Conservation (phyloP, 2,113 vertebrate genomes). For the Malurus alboscapulatus region DNA sequence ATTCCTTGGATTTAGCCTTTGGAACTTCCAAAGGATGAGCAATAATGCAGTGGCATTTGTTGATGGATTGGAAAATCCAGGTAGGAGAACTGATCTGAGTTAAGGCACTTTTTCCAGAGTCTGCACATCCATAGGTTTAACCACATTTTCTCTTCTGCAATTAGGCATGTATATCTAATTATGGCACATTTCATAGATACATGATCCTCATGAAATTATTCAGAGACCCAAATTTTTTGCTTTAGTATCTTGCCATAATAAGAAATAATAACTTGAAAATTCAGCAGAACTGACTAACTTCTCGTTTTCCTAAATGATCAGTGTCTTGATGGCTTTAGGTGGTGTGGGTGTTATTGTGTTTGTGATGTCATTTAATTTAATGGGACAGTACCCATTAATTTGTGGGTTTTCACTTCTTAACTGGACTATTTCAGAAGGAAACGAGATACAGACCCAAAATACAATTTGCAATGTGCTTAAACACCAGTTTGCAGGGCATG, state of each 20-base stretch:
- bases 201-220: not conserved
- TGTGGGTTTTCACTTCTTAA: not conserved
- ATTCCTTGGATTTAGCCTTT: slow-evolving; percentile 3
- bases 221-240: not conserved
- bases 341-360: not conserved
- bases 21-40: not conserved
- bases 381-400: not conserved
- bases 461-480: not conserved
- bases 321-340: not conserved
- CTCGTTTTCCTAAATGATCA: not conserved
- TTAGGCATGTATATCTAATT: not conserved
- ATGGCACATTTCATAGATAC: not conserved
- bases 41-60: not conserved
- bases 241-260: not conserved
- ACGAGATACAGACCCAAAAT: not conserved
- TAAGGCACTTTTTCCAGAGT: not conserved
- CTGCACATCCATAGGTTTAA: not conserved
- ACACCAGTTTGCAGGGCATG: not conserved
- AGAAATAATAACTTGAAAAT: not conserved
- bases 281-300: not conserved
- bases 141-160: not conserved
- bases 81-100: not conserved
- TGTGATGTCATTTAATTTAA: not conserved
- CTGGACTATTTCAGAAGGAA: not conserved
- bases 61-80: not conserved